Percentiles rank a stretch among this genome's conserved stretches.
phyloP scores from a whole-genome alignment of 2,797 vertebrate genomes.

The Cirrhinus molitorella region DNA sequence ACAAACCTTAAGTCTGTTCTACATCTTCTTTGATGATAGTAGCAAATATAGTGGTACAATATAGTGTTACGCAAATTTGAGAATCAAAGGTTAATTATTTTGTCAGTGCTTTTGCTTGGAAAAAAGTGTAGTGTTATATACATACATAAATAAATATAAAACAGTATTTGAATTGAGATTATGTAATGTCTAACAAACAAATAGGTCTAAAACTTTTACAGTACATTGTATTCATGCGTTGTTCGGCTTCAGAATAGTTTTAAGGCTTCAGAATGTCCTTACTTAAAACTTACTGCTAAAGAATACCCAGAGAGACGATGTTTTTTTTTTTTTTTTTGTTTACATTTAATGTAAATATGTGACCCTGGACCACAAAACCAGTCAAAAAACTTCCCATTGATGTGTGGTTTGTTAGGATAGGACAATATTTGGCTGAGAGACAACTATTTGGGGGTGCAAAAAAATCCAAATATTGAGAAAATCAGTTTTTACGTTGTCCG shows the following conservation, averaged over 20 bases:
- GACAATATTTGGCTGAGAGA: too few species aligned
- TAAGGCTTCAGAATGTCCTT: background rate
- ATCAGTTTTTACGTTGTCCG: too few species aligned
- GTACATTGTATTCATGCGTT: background rate
- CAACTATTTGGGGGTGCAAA: too few species aligned
- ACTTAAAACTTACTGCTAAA: background rate
- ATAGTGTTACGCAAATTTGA: background rate
- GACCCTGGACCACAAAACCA: too few species aligned
- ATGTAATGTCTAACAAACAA: background rate
- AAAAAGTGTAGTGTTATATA: background rate
- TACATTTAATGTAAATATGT: background rate
- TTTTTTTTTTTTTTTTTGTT: too few species aligned
- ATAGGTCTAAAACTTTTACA: background rate
- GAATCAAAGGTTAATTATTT: background rate
- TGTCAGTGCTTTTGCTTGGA: background rate
- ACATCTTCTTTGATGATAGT: background rate
- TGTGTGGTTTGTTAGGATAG: too few species aligned
- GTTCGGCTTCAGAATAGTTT: background rate
- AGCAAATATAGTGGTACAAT: background rate
- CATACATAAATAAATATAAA: background rate
- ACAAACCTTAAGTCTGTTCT: background rate
- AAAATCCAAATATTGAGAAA: too few species aligned
- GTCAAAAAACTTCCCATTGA: too few species aligned
- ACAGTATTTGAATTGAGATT: background rate
- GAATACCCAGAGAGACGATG: background rate